Evolutionary conservation across 2,113 vertebrate genomes (phyloP), one percentile per base, ranked within the genome.

Genomic region (Notiomystis cincta): DNA sequence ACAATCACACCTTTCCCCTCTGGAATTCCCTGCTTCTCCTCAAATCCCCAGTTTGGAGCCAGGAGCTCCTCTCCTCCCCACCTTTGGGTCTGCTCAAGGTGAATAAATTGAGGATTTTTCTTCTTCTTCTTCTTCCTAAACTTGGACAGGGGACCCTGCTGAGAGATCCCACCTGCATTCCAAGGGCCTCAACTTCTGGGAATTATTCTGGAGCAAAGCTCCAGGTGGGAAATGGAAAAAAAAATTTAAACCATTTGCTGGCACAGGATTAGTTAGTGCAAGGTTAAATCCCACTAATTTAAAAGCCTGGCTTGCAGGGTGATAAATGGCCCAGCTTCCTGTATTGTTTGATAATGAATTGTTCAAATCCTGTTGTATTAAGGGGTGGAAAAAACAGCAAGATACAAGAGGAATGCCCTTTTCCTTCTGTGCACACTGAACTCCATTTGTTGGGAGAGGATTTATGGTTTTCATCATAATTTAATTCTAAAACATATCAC

Each of bases 401-500:
- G 90, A 67, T 75, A 40, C 80, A 95, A 82, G 70, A 94, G 75
- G 64, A 56, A 87, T 92, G 77, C 53, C 86, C 78, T 88, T 85
- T 83, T 66, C 85, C 45, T 57, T 90, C 93, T 86, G 72, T 53
- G 25, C 51, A 6, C 47, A 1, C 83, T n/a, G 86, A 93, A 61
- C 82, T 91, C 75, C 64, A 33, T 82, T 92, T 10, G 19, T 79
- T 53, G 71, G 27, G 67, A 70, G 91, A 89, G 62, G 91, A 93
- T 94, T 96, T 95, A 96, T 77, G 47, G 70, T 92, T 96, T 96
- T 91, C 83, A 73, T 69, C 85, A 61, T 85, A 85, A 96, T 93
- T 96, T 95, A 93, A 95, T 96, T 97, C 96, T 85, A 93, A 95
- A 96, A 93, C 84, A 53, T 93, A 92, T 93, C 75, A 83, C 95